Evolutionary conservation across 2,888 invertebrate species (phyloP), one percentile per base, ranked within the genome.

Genomic region (Hecatera dysodea): DNA sequence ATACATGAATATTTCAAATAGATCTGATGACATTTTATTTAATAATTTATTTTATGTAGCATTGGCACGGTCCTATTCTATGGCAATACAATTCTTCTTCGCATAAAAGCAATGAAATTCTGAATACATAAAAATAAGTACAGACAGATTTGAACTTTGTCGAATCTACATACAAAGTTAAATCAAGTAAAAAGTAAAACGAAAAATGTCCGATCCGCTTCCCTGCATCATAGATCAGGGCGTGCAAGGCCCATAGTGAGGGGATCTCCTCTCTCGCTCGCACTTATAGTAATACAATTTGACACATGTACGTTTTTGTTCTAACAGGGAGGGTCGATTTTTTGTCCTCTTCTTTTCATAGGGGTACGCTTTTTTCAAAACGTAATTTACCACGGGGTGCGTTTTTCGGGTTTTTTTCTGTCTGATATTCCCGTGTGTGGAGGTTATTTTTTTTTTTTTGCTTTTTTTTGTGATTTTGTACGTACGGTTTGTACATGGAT

Each of bases 241-340:
- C 76, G 63, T 52, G 63, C 64, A 77, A 73, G 78, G 64, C 52
- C 83, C 27, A n/a, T 84, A 83, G 39, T 84, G 86, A 89, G 87
- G 84, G 82, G 77, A 62, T 50, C 8, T 27, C 1, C 77, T 19
- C 5, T 90, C 88, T 76, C 84, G 12, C 50, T 89, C 88, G 88
- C 84, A 57, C 57, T 60, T 79, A 81, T 84, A 81, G 87, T 84
- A 87, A 86, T 86, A 86, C 81, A 75, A 48, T 77, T 78, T 42
- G 66, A 64, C 61, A 56, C 27, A 46, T 60, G 55, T 60, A 33
- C 48, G 63, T 36, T 75, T 66, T 68, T 70, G 57, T 39, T 19
- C 29, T 48, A 44, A 9, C 52, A 71, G 81, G 81, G 65, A 67
- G 81, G 78, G 53, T 67, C 61, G 50, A 0, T 77, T 78, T 79